phyloP scores from a whole-genome alignment of 2,113 vertebrate genomes.

The Ellobius talpinus region DNA sequence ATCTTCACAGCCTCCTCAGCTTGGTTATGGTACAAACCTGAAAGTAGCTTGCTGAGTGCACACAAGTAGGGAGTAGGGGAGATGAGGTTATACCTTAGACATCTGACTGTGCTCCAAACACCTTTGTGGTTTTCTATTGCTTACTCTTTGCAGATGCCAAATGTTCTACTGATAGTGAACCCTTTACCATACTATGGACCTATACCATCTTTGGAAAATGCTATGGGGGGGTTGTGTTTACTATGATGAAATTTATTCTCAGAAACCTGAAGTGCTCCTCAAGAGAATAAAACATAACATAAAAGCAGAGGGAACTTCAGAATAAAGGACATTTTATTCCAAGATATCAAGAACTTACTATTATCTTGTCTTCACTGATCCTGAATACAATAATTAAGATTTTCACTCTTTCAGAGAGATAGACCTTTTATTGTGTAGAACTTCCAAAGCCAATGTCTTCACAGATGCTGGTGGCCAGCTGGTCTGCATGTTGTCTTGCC shows the following conservation, averaged over 20 bases:
- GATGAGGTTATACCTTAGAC: background rate
- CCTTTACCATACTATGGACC: fast-evolving
- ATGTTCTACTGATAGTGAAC: background rate
- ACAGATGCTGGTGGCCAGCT: background rate
- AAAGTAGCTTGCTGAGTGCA: background rate
- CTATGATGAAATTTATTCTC: background rate
- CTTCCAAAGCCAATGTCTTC: background rate
- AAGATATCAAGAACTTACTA: background rate
- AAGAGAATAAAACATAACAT: background rate
- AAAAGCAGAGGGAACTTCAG: background rate
- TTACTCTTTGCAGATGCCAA: background rate
- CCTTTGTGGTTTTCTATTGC: background rate
- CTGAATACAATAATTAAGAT: background rate
- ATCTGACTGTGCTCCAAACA: background rate
- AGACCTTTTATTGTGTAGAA: background rate
- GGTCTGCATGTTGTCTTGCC: background rate
- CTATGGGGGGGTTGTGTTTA: background rate
- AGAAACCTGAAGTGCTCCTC: background rate
- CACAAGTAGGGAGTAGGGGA: background rate
- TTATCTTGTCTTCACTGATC: background rate
- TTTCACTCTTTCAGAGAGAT: background rate
- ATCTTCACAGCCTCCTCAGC: background rate
- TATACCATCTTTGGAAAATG: background rate
- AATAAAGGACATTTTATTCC: background rate
- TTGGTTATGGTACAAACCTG: background rate